phyloP scores from a whole-genome alignment of 2,888 invertebrate genomes.

The Frankliniella fusca region DNA sequence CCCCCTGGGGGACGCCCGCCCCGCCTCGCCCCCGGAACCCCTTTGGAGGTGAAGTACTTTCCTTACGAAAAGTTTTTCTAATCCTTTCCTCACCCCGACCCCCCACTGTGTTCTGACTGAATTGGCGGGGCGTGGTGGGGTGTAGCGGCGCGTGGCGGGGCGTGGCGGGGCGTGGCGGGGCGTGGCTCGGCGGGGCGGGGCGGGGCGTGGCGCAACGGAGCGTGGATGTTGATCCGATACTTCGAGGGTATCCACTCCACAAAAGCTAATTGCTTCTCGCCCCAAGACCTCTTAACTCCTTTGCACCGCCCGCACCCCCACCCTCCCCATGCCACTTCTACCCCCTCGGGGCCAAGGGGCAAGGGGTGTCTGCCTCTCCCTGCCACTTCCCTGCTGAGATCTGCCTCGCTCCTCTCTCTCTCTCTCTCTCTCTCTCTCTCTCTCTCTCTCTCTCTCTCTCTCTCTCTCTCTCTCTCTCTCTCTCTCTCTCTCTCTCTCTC shows the following conservation, averaged over 20 bases:
- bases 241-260: background rate
- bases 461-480: constrained; percentile 19
- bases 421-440: background rate
- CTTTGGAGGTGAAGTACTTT: too few species aligned
- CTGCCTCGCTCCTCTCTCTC: background rate
- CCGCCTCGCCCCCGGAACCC: too few species aligned
- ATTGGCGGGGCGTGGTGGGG: background rate
- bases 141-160: background rate
- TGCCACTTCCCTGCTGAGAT: too few species aligned
- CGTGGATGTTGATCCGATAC: background rate
- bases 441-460: background rate
- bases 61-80: too few species aligned
- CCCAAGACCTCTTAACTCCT: background rate
- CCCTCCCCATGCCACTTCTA: background rate
- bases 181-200: background rate
- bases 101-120: background rate
- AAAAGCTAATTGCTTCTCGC: background rate
- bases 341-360: background rate
- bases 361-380: background rate
- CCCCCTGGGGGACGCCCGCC: too few species aligned
- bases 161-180: background rate
- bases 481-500: background rate
- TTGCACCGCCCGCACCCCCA: background rate
- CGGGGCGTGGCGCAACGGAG: background rate
- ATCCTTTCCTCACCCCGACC: background rate